Base-by-base conservation (phyloP, 2,113 vertebrate genomes). In the Pogonocichla stellata region DNA sequence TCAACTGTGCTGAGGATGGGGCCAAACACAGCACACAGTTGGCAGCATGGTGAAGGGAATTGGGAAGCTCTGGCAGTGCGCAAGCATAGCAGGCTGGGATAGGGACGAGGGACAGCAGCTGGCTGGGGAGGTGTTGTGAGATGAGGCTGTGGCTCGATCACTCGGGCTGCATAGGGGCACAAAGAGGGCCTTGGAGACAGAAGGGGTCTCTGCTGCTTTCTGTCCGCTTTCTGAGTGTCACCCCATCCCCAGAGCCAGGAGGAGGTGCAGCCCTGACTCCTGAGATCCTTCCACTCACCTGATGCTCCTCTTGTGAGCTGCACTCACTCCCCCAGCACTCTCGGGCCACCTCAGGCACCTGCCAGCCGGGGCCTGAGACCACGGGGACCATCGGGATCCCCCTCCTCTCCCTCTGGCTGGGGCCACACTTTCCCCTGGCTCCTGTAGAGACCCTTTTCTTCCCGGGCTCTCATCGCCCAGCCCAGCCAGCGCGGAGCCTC, bases 301-400 rank as follows among this genome's bases (percentile, higher is more conserved):
- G 34, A n/a, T 6, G 8, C 11, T 40, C 10, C 5, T 38, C 36
- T 48, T 40, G 29, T 2, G 2, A 18, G 19, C 8, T 9, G 28
- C 34, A 4, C 33, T 53, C 16, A 3, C 33, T 61, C 18, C 26
- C 13, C 4, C 2, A 38, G 9, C 4, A 29, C 34, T 8, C 28
- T 38, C 18, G 10, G 23, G 17, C 10, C 26, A 3, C 28, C 47
- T 24, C 17, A 16, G 58, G 4, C 31, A 34, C 9, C 62, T 28
- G 3, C 15, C 70, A 33, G 24, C 50, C 5, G 3, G 28, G 36
- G 22, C 8, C 45, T 7, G 3, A 24, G 43, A 22, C 8, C 54
- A 13, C 1, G 4, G 13, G 2, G 17, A 23, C 9, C 16, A 5
- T 9, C 1, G 1, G 4, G 34, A 25, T 13, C 6, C 16, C 16